phyloP scores from a whole-genome alignment of 23 tunicate species.

The Styela clava region DNA sequence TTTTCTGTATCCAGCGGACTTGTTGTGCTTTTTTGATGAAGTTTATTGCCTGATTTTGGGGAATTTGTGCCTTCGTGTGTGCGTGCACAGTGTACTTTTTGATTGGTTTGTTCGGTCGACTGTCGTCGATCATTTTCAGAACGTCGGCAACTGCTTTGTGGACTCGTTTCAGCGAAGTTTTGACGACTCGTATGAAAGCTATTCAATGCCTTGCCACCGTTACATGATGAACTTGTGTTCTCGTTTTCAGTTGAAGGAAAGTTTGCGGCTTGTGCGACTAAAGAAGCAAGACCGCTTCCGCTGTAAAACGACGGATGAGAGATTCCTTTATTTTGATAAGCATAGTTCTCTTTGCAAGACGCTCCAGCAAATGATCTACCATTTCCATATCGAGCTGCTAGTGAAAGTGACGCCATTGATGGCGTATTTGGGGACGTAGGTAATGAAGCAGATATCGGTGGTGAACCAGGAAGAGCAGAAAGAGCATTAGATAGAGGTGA shows the following conservation, averaged over 20 bases:
- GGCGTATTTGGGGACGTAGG: conserved; percentile 26
- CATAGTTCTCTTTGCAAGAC: conserved; percentile 34
- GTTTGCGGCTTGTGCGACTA: conserved; percentile 67
- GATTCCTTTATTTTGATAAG: conserved; percentile 12
- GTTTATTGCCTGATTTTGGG: background rate
- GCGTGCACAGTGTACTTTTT: background rate
- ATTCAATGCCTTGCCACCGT: conserved; percentile 11
- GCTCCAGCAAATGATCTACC: conserved; percentile 50
- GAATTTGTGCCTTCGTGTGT: background rate
- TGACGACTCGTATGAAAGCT: background rate
- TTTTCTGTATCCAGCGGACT: conserved; percentile 9
- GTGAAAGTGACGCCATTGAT: conserved; percentile 46
- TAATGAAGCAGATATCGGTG: conserved; percentile 28
- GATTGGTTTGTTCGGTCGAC: background rate
- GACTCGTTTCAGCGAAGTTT: background rate
- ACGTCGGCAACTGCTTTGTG: background rate
- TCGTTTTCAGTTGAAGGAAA: conserved; percentile 26
- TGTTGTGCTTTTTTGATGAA: background rate
- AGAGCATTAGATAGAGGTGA: conserved; percentile 30
- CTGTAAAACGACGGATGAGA: conserved; percentile 51
- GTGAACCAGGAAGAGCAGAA: conserved; percentile 27
- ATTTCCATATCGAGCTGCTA: conserved; percentile 43
- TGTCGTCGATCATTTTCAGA: background rate
- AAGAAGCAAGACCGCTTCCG: conserved; percentile 87
- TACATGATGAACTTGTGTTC: conserved; percentile 8